These are phyloP conservation scores for Anastatus disparis DNA, from an alignment of 1,140 invertebrate species.

Conservation along the genomic window DNA sequence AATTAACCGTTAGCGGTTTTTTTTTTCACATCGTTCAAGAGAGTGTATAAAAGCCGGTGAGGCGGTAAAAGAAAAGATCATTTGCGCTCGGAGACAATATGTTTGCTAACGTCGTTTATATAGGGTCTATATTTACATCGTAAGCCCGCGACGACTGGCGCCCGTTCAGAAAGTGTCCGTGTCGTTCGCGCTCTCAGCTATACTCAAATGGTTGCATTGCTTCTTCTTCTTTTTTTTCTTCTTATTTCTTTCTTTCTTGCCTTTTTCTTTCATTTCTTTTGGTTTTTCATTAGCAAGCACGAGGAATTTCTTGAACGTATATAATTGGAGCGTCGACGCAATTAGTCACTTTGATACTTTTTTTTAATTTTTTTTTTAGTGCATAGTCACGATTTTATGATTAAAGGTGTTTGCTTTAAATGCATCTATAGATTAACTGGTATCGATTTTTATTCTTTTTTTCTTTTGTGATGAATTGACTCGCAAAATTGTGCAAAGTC, in stretches of 20 bases:
- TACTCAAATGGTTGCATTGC: background rate
- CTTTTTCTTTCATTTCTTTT: too few species aligned
- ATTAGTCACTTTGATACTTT: constrained; percentile 10
- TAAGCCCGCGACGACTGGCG: background rate
- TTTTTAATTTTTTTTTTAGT: too few species aligned
- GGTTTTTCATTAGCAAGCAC: too few species aligned
- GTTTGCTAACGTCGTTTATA: background rate
- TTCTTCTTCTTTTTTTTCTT: constrained; percentile 3
- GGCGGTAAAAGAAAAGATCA: background rate
- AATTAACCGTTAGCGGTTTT: too few species aligned
- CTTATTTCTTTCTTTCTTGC: too few species aligned
- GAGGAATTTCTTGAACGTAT: background rate
- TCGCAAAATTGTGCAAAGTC: too few species aligned
- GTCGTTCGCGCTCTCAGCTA: background rate
- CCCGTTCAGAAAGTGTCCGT: background rate
- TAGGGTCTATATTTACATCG: constrained; percentile 29
- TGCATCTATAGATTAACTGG: too few species aligned
- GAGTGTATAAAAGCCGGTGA: background rate
- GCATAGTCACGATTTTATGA: constrained; percentile 7
- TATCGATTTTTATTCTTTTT: too few species aligned
- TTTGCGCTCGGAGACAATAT: constrained; percentile 16
- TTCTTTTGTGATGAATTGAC: too few species aligned
- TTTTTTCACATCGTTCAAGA: constrained; percentile 5
- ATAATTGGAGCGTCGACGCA: constrained; percentile 15
- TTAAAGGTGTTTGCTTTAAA: background rate